Evolutionary conservation across 2,888 invertebrate species (phyloP), one percentile per base, ranked within the genome.

Genomic region (Rhodophaea formosa): DNA sequence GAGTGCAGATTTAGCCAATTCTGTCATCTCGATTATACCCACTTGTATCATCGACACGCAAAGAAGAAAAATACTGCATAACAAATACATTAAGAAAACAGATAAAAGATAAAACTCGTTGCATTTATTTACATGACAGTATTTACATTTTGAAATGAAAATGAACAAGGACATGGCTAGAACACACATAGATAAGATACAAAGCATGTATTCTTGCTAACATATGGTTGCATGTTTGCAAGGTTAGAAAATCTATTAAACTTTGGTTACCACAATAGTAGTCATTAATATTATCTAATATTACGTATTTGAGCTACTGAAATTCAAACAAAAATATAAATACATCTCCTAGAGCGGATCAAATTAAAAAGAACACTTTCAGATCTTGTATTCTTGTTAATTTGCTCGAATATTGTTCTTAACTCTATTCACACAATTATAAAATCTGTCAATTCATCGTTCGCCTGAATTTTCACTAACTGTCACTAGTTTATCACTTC

Each of bases 351-450:
- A 82, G 82, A 79, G 79, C 60, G 67, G 76, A 71, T 80, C 81
- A 86, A 84, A 86, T 79, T 79, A 79, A 84, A 79, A 83, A 82
- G 77, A 78, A 73, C 72, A 80, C 62, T 6, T 12, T 7, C 72
- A 23, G 23, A 64, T 57, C 59, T 56, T 51, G 70, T 71, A 69
- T 74, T 78, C 79, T 85, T 81, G 72, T 74, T 80, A 83, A 79
- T 82, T 85, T 82, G 81, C 71, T 77, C 74, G 35, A 43, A 29
- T 39, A 49, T 35, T 7, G 6, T 44, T 54, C 54, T 61, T 56
- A 59, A 55, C 59, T 59, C 59, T 55, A 53, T 58, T 32, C 51
- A 60, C 58, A 58, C 42, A 59, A 30, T 10, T 23, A 14, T 8
- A 8, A 39, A 53, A 3, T 32, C 10, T 53, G 16, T 54, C n/a